Evolutionary conservation across 2,888 invertebrate genomes (phyloP).

Genomic region (Amblyjoppa proteus): DNA sequence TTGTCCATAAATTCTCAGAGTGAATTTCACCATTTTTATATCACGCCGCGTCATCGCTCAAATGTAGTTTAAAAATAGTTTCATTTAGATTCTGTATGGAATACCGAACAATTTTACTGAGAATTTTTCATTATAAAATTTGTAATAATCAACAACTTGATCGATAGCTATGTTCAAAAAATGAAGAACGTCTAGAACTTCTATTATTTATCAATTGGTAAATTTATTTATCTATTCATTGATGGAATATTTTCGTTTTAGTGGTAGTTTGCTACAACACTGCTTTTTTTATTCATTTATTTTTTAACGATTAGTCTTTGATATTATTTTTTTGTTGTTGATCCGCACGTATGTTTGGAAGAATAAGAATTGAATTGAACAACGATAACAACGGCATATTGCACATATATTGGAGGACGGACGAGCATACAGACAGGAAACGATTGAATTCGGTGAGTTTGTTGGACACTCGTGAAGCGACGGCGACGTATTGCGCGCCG

Average conservation of each 20-base stretch:
- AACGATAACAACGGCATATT: not conserved
- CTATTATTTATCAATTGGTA: no score
- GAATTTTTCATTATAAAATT: no score
- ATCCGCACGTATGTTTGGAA: not conserved
- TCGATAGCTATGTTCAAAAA: no score
- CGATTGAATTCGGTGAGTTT: slow-evolving; percentile 2
- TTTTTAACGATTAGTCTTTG: not conserved
- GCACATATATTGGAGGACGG: not conserved
- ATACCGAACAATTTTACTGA: no score
- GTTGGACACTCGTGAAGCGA: not conserved
- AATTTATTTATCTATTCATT: no score
- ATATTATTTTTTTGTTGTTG: not conserved
- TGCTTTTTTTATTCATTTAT: not conserved
- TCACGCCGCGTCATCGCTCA: not conserved
- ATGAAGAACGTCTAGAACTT: no score
- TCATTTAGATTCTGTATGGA: no score
- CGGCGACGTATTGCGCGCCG: not conserved
- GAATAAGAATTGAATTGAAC: not conserved
- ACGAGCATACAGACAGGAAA: not conserved
- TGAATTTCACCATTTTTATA: not conserved
- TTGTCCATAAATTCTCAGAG: not conserved
- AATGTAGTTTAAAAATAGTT: not conserved
- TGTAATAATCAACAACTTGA: no score
- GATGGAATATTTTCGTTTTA: no score
- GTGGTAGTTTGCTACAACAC: no score